Evolutionary conservation across 64 coral and sea anemone genomes (phyloP).

Genomic region (Pocillopora damicornis): DNA sequence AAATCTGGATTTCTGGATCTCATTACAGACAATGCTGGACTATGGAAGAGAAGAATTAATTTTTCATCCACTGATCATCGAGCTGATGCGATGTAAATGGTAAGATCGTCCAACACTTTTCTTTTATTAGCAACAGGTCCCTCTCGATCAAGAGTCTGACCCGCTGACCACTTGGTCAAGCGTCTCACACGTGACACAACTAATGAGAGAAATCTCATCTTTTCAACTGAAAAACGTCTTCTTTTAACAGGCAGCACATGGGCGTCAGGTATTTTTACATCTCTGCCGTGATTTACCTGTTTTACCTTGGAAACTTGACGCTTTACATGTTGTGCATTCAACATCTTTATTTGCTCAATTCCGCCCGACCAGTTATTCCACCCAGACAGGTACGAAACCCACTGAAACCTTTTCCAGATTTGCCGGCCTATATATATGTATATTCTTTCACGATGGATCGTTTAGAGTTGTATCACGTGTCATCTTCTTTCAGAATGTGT

Average conservation of each 20-base stretch:
- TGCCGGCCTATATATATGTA: too few relatives aligned
- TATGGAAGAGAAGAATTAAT: slow-evolving; percentile 46
- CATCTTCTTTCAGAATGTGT: background rate
- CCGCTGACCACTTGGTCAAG: too few relatives aligned
- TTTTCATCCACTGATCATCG: slow-evolving; percentile 52
- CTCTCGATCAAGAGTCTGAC: too few relatives aligned
- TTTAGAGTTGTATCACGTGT: background rate
- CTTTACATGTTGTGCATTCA: slow-evolving; percentile 17
- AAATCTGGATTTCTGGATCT: background rate
- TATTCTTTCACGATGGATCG: too few relatives aligned
- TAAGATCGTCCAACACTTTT: background rate
- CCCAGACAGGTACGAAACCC: background rate
- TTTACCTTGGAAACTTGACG: slow-evolving; percentile 15
- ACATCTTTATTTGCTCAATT: background rate
- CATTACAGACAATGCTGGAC: slow-evolving; percentile 48
- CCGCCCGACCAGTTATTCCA: background rate
- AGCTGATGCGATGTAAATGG: slow-evolving; percentile 56
- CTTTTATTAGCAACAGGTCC: background rate
- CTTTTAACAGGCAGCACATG: background rate
- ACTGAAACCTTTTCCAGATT: background rate
- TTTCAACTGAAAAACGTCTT: background rate
- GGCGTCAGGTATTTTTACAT: slow-evolving; percentile 16
- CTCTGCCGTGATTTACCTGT: slow-evolving; percentile 5
- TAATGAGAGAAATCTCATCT: background rate
- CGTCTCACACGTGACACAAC: too few relatives aligned